Conservation (phyloP, 2,888 invertebrate species). For the Polietes domitor region DNA sequence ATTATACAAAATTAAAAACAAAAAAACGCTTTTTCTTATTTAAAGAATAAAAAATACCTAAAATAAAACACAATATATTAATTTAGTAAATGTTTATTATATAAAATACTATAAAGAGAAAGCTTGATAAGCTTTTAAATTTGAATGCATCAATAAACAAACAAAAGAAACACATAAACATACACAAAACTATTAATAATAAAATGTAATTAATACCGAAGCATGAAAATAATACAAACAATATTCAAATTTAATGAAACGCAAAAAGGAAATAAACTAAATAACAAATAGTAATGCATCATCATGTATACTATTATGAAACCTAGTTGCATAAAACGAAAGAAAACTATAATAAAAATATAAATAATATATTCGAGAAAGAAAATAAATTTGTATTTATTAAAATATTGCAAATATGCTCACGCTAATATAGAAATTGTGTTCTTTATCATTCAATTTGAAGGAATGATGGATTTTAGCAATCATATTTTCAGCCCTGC, state of each 20-base stretch:
- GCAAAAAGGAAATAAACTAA: background rate
- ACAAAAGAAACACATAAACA: background rate
- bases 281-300: background rate
- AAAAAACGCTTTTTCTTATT: conserved; percentile 41
- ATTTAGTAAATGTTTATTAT: conserved; percentile 33
- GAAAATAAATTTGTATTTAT: too few species aligned
- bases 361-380: background rate
- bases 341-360: background rate
- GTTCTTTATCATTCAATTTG: too few species aligned
- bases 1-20: conserved; percentile 12
- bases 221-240: background rate
- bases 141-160: background rate
- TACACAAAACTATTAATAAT: conserved; percentile 3
- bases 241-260: background rate
- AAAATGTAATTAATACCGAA: background rate
- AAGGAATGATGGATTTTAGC: too few species aligned
- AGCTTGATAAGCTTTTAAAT: conserved; percentile 45
- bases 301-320: conserved; percentile 48
- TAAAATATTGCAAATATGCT: too few species aligned
- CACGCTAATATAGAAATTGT: too few species aligned
- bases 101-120: background rate
- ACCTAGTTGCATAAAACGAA: conserved; percentile 25
- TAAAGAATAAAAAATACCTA: conserved; percentile 22
- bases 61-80: background rate
- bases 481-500: too few species aligned